Base-by-base conservation (phyloP, 2,797 vertebrate genomes). In the Novumbra hubbsi region DNA sequence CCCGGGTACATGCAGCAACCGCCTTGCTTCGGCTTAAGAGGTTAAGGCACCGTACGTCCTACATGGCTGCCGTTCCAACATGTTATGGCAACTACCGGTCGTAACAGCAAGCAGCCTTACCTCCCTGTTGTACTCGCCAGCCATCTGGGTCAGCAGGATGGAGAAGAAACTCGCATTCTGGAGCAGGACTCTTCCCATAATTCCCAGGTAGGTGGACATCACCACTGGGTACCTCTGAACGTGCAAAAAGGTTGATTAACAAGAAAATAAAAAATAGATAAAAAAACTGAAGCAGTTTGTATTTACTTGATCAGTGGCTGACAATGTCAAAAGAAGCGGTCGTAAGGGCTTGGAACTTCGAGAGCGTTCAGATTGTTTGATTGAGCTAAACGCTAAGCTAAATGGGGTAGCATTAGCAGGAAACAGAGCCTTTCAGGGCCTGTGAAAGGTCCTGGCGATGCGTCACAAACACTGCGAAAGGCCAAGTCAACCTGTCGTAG, bases 121-220 rank as follows among this genome's bases (percentile, higher is more conserved):
- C 97, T 98, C 94, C 71, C 96, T 95, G 82, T 94, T 94, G 84
- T 92, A 92, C 83, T 98, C 96, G 24, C 87, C 89, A 67, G 96
- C 94, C 94, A 98, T 95, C 83, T 98, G 96, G 80, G 89, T 93
- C 84, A 99, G 92, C 85, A 99, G 90, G 24, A 96, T 93, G 15
- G 94, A 98, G 92, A 99, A 99, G 88, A 96, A 97, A 71, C 89
- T 94, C 78, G 95, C 88, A 90, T 98, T 98, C 91, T 99, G 97
- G 55, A 99, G 92, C 1, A 99, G 87, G 70, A 99, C 89, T 62
- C 97, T 95, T 74, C 97, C 98, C 73, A 95, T 93, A 66, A 99
- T 94, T 45, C 96, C 97, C 0, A 99, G 90, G 79, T 99, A 98
- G 9, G 96, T 95, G 70, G 97, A 97, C 98, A 99, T 99, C 77